phyloP scores from a whole-genome alignment of 2,113 vertebrate genomes.

The Oreotrochilus melanogaster region DNA sequence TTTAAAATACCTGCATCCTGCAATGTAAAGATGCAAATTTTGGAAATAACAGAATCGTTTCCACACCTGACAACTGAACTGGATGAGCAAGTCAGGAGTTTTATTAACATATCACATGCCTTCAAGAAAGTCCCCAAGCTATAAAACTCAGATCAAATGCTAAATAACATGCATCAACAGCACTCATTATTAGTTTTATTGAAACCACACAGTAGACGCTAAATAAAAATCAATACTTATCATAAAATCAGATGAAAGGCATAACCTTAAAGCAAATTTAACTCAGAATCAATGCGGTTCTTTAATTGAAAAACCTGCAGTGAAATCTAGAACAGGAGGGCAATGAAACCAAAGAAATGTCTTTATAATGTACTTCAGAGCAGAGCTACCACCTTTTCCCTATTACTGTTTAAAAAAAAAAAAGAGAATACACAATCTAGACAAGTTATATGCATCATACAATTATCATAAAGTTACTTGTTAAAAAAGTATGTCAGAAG shows the following conservation, averaged over 20 bases:
- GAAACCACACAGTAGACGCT: background rate
- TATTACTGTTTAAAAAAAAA: background rate
- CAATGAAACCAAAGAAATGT: background rate
- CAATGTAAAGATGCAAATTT: background rate
- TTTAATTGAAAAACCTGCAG: slow-evolving; percentile 21
- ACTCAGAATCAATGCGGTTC: background rate
- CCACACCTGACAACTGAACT: background rate
- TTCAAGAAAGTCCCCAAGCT: slow-evolving; percentile 4
- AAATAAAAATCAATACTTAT: slow-evolving; percentile 52
- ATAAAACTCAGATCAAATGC: background rate
- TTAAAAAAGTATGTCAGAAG: no score
- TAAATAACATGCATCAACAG: slow-evolving; percentile 37
- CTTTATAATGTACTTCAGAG: background rate
- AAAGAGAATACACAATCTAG: background rate
- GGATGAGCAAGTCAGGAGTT: background rate
- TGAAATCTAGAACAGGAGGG: background rate
- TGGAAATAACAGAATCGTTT: background rate
- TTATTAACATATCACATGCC: background rate
- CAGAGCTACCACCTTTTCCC: background rate
- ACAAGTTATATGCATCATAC: background rate
- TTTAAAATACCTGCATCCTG: background rate
- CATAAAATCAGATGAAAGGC: slow-evolving; percentile 28
- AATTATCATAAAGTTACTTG: background rate
- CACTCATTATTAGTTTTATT: slow-evolving; percentile 43
- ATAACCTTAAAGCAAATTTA: slow-evolving; percentile 33